These are phyloP conservation scores for Hedya salicella DNA, from an alignment of 2,888 invertebrate genomes.

Conservation along the genomic window DNA sequence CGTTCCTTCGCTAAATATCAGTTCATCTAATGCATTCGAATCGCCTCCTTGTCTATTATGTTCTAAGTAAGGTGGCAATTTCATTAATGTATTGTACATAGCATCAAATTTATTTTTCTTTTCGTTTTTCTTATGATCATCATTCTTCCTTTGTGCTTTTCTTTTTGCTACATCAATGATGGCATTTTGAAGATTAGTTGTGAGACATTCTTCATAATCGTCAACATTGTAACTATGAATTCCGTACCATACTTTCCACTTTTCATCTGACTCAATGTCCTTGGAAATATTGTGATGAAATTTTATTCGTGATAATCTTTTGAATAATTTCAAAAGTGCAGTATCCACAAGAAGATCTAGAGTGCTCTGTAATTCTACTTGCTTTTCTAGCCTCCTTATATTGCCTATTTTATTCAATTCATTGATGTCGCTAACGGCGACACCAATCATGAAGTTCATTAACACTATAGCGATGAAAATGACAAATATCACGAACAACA, in stretches of 20 bases:
- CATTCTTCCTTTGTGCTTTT: not conserved
- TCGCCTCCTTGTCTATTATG: too few relatives aligned
- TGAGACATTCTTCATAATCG: not conserved
- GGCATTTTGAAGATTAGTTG: not conserved
- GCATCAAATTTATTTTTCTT: not conserved
- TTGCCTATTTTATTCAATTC: constrained; percentile 64
- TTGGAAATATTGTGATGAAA: not conserved
- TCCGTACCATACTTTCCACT: not conserved
- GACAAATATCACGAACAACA: constrained; percentile 60
- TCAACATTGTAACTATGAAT: not conserved
- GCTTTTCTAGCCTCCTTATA: constrained; percentile 63
- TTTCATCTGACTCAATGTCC: not conserved
- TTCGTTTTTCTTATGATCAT: not conserved
- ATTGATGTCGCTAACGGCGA: constrained; percentile 69
- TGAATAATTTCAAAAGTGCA: not conserved
- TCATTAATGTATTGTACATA: too few relatives aligned
- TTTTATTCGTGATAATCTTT: not conserved
- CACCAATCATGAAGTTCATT: constrained; percentile 69
- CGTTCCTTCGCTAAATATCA: too few relatives aligned
- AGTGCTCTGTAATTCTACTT: constrained; percentile 60
- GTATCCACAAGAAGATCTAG: constrained; percentile 48
- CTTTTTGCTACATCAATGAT: not conserved
- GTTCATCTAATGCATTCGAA: too few relatives aligned
- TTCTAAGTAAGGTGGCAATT: too few relatives aligned
- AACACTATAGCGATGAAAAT: constrained; percentile 65